Percentiles rank a stretch among this genome's conserved stretches.
phyloP scores from a whole-genome alignment of 2,888 invertebrate genomes.

The Vesta saturnalis region DNA sequence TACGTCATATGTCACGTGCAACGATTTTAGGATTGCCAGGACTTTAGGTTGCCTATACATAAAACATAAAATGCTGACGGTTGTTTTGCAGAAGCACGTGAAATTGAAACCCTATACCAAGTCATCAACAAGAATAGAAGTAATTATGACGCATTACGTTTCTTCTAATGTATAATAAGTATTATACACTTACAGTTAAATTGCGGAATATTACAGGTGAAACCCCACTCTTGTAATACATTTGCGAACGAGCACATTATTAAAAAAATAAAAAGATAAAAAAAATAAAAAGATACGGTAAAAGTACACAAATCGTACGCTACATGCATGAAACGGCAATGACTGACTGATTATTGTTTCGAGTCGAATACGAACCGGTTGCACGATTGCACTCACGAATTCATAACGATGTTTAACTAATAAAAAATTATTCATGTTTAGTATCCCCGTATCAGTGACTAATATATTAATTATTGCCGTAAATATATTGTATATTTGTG shows the following conservation, averaged over 20 bases:
- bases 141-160: background rate
- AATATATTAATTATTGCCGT: background rate
- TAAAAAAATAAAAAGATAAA: too few relatives aligned
- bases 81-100: background rate
- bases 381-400: too few relatives aligned
- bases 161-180: background rate
- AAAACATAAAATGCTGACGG: background rate
- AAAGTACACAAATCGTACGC: too few relatives aligned
- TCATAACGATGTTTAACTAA: background rate
- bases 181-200: background rate
- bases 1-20: too few relatives aligned
- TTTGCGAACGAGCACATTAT: background rate
- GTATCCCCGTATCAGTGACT: background rate
- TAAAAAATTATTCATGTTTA: background rate
- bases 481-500: background rate
- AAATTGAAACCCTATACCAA: background rate
- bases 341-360: too few relatives aligned
- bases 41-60: background rate
- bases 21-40: too few relatives aligned
- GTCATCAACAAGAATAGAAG: background rate
- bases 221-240: background rate
- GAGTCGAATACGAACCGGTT: too few relatives aligned
- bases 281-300: too few relatives aligned
- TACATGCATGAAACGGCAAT: background rate
- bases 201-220: background rate